Evolutionary conservation across 2,113 vertebrate species (phyloP).

Genomic region (Suncus etruscus): DNA sequence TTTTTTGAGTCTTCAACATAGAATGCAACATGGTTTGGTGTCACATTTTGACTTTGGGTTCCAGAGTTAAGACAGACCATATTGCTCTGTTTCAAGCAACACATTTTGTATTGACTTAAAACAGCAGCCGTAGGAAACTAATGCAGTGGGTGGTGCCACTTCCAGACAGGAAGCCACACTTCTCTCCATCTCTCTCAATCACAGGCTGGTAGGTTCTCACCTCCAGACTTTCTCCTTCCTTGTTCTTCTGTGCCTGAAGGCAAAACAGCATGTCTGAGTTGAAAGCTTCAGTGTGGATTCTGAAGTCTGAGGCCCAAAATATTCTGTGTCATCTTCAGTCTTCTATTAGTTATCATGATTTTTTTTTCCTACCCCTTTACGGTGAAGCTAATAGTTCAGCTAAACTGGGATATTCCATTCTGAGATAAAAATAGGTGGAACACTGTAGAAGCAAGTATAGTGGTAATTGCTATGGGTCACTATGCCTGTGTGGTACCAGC

Average conservation of each 20-base stretch:
- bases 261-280: too few relatives aligned
- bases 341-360: too few relatives aligned
- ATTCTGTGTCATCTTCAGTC: neutral
- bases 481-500: neutral
- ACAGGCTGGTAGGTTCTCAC: fast-evolving
- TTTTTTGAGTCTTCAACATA: neutral
- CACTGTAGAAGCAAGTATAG: too few relatives aligned
- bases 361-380: neutral
- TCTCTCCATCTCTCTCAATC: fast-evolving
- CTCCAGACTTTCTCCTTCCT: neutral
- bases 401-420: neutral
- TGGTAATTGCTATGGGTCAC: neutral
- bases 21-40: neutral
- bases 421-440: neutral
- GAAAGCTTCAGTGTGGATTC: neutral
- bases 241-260: neutral
- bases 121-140: neutral
- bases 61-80: too few relatives aligned
- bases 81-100: too few relatives aligned
- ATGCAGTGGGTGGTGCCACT: neutral
- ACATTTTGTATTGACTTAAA: neutral
- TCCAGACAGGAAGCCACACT: neutral
- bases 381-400: neutral
- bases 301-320: neutral
- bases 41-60: neutral